Evolutionary conservation across 2,113 vertebrate genomes (phyloP).

Genomic region (Stegostoma tigrinum): DNA sequence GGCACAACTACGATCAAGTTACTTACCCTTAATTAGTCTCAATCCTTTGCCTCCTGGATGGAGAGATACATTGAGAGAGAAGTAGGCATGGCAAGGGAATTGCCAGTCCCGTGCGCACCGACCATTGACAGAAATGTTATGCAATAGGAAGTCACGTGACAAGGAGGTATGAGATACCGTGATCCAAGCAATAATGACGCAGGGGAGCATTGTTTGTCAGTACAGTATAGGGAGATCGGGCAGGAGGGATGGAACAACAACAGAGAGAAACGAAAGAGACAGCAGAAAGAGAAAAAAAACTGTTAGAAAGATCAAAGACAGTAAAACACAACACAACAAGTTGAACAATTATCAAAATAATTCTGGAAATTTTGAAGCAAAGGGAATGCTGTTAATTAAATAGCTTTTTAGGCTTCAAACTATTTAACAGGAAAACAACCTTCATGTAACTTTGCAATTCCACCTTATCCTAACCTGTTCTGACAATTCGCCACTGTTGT

Average conservation of each 20-base stretch:
- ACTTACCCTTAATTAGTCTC: constrained; percentile 83
- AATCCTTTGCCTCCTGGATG: constrained; percentile 61
- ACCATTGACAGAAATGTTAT: constrained; percentile 8
- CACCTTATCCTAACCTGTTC: background rate
- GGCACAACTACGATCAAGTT: constrained; percentile 40
- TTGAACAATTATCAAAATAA: background rate
- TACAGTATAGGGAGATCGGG: background rate
- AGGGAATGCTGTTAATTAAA: background rate
- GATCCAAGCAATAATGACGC: constrained; percentile 40
- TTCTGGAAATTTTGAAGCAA: background rate
- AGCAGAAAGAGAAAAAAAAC: constrained; percentile 6
- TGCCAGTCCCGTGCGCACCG: background rate
- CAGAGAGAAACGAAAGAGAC: background rate
- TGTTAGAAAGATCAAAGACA: constrained; percentile 37
- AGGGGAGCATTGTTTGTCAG: constrained; percentile 38
- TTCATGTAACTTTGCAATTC: background rate
- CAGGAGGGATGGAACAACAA: constrained; percentile 19
- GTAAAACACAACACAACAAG: background rate
- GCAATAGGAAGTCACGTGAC: constrained; percentile 26
- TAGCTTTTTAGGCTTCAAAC: background rate
- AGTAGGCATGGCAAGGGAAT: constrained; percentile 28
- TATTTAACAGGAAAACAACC: background rate
- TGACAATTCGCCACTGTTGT: background rate
- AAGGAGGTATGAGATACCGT: constrained; percentile 36
- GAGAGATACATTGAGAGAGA: constrained; percentile 35